These are phyloP conservation scores for Eurytoma californica DNA, from an alignment of 2,888 invertebrate genomes.

Conservation along the genomic window DNA sequence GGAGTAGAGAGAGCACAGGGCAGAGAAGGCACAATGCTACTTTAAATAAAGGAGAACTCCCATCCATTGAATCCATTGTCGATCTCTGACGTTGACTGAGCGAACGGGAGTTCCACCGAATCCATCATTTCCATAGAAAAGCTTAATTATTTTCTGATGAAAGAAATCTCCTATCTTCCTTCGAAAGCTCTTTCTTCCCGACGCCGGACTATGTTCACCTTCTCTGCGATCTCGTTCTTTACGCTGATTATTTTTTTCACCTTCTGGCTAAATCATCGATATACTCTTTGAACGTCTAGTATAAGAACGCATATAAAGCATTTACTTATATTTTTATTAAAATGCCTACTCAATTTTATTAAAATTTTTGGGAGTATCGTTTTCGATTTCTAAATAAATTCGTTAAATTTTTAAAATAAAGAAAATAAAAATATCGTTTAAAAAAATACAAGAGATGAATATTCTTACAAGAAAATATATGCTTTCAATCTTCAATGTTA, in stretches of 20 bases:
- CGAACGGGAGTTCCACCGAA: constrained; percentile 71
- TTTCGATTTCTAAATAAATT: too few species aligned
- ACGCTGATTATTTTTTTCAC: neutral
- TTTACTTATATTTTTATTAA: too few species aligned
- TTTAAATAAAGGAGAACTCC: constrained; percentile 74
- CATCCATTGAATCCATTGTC: constrained; percentile 75
- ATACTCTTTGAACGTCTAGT: too few species aligned
- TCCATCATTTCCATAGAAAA: constrained; percentile 75
- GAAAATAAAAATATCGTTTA: too few species aligned
- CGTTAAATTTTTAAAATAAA: too few species aligned
- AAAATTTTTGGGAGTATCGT: too few species aligned
- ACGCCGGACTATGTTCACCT: constrained; percentile 27
- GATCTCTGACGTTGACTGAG: constrained; percentile 74
- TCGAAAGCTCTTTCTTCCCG: constrained; percentile 44
- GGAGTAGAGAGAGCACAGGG: constrained; percentile 47
- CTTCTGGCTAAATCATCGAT: neutral
- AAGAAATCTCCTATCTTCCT: constrained; percentile 68
- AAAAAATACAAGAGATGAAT: too few species aligned
- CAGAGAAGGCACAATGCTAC: constrained; percentile 73
- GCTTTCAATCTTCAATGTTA: too few species aligned
- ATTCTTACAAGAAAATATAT: too few species aligned
- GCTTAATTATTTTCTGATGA: constrained; percentile 75
- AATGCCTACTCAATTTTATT: too few species aligned
- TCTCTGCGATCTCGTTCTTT: constrained; percentile 7
- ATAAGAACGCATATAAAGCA: too few species aligned